These are phyloP conservation scores for Dryadula phaetusa DNA, from an alignment of 2,888 invertebrate species.

Conservation along the genomic window DNA sequence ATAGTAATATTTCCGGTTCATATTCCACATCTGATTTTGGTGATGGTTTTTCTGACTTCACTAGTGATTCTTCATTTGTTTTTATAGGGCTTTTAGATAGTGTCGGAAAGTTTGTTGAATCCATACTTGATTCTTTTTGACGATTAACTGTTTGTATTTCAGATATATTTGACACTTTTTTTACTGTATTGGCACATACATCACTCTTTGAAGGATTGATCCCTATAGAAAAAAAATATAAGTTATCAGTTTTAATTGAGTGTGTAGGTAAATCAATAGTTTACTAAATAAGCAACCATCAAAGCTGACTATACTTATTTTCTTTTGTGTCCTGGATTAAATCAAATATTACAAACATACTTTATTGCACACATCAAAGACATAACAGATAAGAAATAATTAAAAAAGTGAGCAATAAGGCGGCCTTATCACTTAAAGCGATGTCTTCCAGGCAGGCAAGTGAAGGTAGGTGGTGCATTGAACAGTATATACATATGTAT, in stretches of 20 bases:
- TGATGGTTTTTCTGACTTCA: slow-evolving; percentile 77
- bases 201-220: slow-evolving; percentile 79
- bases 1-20: slow-evolving; percentile 78
- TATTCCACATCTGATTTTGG: slow-evolving; percentile 77
- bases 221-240: slow-evolving; percentile 55
- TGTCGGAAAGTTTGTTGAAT: slow-evolving; percentile 59
- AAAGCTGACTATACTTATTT: too few species aligned
- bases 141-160: slow-evolving; percentile 62
- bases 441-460: too few species aligned
- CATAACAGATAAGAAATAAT: too few species aligned
- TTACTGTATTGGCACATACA: slow-evolving; percentile 60
- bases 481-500: too few species aligned
- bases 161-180: slow-evolving; percentile 65
- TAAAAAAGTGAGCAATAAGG: too few species aligned
- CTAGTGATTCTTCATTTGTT: slow-evolving; percentile 62
- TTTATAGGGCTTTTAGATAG: slow-evolving; percentile 70
- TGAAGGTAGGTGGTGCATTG: too few species aligned
- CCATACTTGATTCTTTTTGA: slow-evolving; percentile 66
- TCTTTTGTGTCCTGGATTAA: too few species aligned
- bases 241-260: background rate
- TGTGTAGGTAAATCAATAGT: too few species aligned
- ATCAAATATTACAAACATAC: too few species aligned
- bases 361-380: too few species aligned
- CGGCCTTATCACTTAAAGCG: too few species aligned
- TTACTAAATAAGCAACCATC: too few species aligned